Conservation (phyloP, 2,797 vertebrate genomes). For the Sebastes alutus region DNA sequence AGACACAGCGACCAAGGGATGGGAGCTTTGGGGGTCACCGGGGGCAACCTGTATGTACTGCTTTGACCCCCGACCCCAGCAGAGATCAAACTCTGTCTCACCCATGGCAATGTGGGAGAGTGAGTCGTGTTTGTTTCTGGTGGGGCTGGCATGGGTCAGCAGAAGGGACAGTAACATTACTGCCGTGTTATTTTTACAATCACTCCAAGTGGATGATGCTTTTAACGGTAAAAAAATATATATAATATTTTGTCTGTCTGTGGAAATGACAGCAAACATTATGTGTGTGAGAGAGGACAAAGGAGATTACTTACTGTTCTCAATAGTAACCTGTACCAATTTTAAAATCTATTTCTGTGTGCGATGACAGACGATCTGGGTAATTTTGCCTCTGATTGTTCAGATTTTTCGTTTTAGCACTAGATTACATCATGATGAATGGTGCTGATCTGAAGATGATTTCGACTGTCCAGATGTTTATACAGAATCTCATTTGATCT, state of each 20-base stretch:
- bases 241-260: background rate
- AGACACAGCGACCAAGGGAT: slow-evolving; percentile 69
- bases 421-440: background rate
- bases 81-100: slow-evolving; percentile 71
- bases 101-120: slow-evolving; percentile 61
- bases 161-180: slow-evolving; percentile 14
- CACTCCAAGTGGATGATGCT: background rate
- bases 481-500: background rate
- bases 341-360: background rate
- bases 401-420: background rate
- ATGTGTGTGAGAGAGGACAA: background rate
- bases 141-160: slow-evolving; percentile 43
- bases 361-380: background rate
- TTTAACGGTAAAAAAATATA: background rate
- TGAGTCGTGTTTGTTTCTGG: slow-evolving; percentile 37
- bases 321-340: background rate
- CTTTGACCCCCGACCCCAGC: slow-evolving; percentile 65
- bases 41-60: slow-evolving; percentile 75
- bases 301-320: background rate
- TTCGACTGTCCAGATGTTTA: background rate
- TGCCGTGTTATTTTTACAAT: slow-evolving; percentile 40
- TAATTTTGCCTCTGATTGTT: background rate
- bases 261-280: background rate
- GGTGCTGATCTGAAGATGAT: background rate
- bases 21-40: slow-evolving; percentile 65